Evolutionary conservation across 2,888 invertebrate genomes (phyloP), one percentile per base, ranked within the genome.

Genomic region (Plebejus melissa): DNA sequence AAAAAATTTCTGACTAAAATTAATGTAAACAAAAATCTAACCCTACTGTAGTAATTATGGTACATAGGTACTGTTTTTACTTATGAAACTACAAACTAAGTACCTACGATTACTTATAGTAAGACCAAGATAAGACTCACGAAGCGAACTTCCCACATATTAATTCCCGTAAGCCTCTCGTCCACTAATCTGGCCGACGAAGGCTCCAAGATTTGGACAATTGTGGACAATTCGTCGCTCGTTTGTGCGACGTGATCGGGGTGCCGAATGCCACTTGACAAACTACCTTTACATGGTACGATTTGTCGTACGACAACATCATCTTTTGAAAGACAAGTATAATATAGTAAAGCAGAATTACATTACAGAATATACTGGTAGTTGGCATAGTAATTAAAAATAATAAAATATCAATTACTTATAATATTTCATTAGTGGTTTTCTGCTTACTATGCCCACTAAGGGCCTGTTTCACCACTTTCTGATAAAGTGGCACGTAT

Each of bases 161-260:
- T 41, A 38, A 41, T 38, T 70, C 38, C 70, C 22, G 74, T 70
- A 70, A 70, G 70, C 88, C 86, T 80, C 89, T 83, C 80, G 83
- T 89, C 89, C 88, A 90, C 90, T 80, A 82, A 76, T 74, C 74
- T 32, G 81, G 81, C 81, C 86, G 87, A 89, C 88, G 91, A 91
- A 88, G 88, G 82, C 84, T 84, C 89, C 91, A 91, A 92, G 91
- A 91, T 93, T 92, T 88, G 86, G 90, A 89, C 91, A 91, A 91
- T 93, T 88, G 89, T 83, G 80, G 85, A 86, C 86, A 85, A 85
- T 85, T 87, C 84, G 84, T 78, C 79, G 80, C 87, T 91, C 90
- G 89, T 90, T 88, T 85, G 85, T 78, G 78, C 79, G 82, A 86
- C 92, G 91, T 91, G 91, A 85, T 76, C 77, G 78, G 88, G 78